These are phyloP conservation scores for Ctenopoma multispine DNA, from an alignment of 2,797 vertebrate genomes.

Conservation along the genomic window DNA sequence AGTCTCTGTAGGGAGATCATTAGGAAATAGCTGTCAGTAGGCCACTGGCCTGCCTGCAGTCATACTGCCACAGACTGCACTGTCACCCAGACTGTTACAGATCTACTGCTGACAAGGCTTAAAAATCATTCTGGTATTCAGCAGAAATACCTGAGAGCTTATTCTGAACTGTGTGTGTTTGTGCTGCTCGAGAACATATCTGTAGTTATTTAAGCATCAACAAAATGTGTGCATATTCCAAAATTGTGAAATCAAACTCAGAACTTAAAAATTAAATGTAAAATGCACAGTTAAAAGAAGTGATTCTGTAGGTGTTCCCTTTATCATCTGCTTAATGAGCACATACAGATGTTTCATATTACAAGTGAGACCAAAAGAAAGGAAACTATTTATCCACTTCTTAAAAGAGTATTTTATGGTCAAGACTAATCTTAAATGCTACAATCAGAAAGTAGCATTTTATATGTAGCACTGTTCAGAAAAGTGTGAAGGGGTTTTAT, in stretches of 20 bases:
- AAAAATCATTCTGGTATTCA: constrained; percentile 17
- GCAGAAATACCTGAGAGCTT: background rate
- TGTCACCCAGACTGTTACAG: constrained; percentile 37
- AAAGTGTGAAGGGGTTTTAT: constrained; percentile 9
- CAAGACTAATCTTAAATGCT: constrained; percentile 5
- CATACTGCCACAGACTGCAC: constrained; percentile 44
- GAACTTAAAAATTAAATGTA: background rate
- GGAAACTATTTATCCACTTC: too few relatives aligned
- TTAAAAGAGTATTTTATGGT: background rate
- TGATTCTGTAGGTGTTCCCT: background rate
- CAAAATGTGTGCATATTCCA: background rate
- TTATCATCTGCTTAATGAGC: background rate
- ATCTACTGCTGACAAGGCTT: constrained; percentile 38
- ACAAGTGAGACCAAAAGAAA: too few relatives aligned
- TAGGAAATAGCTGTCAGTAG: constrained; percentile 60
- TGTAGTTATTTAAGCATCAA: background rate
- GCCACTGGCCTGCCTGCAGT: constrained; percentile 60
- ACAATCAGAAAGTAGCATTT: background rate
- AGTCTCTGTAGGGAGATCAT: constrained; percentile 60
- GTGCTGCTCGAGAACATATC: background rate
- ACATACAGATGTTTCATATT: too few relatives aligned
- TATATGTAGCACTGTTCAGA: constrained; percentile 10
- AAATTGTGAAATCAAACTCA: background rate
- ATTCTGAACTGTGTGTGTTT: background rate
- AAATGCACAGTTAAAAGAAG: background rate